Evolutionary conservation across 2,888 invertebrate species (phyloP).

Genomic region (Cremastinae sp.): DNA sequence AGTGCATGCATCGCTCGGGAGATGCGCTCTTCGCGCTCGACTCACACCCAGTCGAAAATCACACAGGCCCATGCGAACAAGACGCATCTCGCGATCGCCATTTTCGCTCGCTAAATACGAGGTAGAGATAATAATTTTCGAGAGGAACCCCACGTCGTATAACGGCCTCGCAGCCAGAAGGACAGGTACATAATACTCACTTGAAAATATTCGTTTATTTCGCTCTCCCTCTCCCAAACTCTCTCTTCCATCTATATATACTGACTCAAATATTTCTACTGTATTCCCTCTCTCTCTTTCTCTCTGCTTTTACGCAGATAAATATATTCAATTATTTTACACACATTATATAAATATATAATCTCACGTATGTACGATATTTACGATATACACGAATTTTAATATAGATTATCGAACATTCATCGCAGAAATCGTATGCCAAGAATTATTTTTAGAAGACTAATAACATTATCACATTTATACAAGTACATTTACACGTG

Average conservation of each 20-base stretch:
- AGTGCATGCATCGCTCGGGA: neutral
- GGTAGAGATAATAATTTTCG: conserved; percentile 61
- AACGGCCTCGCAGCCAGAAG: conserved; percentile 49
- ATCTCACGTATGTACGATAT: neutral
- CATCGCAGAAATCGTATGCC: conserved; percentile 56
- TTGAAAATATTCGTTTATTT: conserved; percentile 48
- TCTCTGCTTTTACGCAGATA: too few species aligned
- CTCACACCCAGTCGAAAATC: neutral
- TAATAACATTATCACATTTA: conserved; percentile 55
- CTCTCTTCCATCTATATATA: conserved; percentile 14
- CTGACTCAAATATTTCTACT: conserved; percentile 1
- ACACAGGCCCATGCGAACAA: conserved; percentile 7
- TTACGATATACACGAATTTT: conserved; percentile 28
- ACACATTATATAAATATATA: neutral
- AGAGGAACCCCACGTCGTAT: conserved; percentile 43
- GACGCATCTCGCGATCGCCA: conserved; percentile 57
- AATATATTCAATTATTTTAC: too few species aligned
- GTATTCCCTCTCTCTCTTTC: conserved; percentile 2
- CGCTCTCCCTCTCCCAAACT: conserved; percentile 15
- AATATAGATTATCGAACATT: conserved; percentile 59
- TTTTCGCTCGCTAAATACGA: conserved; percentile 60
- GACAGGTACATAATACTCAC: conserved; percentile 49
- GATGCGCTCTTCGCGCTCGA: neutral
- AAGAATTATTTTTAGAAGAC: conserved; percentile 53
- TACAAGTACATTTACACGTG: neutral